Base-by-base conservation (phyloP, 2,797 vertebrate species). In the Leptoclinus maculatus region DNA sequence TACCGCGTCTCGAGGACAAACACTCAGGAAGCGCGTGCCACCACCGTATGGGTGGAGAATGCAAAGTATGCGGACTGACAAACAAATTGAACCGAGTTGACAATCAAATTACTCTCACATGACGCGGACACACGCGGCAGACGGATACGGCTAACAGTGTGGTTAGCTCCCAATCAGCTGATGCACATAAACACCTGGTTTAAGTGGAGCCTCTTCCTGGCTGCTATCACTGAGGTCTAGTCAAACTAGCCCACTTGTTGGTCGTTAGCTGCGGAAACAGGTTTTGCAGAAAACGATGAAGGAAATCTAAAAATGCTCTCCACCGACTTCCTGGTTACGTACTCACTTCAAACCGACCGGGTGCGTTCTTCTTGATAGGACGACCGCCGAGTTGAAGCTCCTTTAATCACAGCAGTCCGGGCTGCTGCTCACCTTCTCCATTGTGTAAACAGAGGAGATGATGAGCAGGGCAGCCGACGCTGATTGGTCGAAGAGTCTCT, bases 401-500 rank as follows among this genome's bases (percentile, higher is more conserved):
- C 25, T 36, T 19, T 17, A 67, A 39, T 64, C 32, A 49, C 75
- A 49, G 17, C 76, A 73, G 0, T 9, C 51, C 4, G 81, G 41
- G 51, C 71, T 1, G 41, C 66, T 79, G 51, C 53, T 32, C 79
- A 89, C 79, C 83, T 82, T 88, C 84, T 32, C 66, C 87, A 86
- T 80, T 14, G 47, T 60, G 62, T 65, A 71, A 74, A 86, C 87
- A 27, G 57, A 76, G 53, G 62, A 66, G 65, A 59, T 21, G 88
- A 87, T 74, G 84, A 87, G 74, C 62, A 8, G 25, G 10, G 7
- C 8, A 9, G 72, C n/a, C 6, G 53, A 3, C 23, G 68, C 87
- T 86, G 82, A 94, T 93, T 94, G 92, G 93, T 56, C 41, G 6
- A 75, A 34, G 76, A 80, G 84, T 78, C 85, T 90, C 87, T 90